A percentile compares a stretch with the other conserved stretches of the same genome.
Conservation (phyloP, 2,888 invertebrate species). For the Coremacera marginata region DNA sequence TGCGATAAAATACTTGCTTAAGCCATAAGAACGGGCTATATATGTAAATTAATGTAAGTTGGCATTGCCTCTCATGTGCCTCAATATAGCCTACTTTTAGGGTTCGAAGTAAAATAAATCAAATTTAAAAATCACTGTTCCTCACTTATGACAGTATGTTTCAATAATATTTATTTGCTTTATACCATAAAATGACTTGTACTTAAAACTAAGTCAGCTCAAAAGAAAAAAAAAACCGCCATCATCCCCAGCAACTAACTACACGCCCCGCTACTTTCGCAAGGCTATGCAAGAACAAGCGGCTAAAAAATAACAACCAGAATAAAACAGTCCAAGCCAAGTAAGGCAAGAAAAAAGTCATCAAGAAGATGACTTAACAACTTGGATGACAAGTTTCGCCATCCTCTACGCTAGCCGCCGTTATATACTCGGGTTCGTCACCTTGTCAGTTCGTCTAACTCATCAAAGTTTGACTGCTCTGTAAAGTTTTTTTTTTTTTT, state of each 20-base stretch:
- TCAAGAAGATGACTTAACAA: conserved; percentile 61
- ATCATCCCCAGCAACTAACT: not conserved
- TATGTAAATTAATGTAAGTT: not conserved
- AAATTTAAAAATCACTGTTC: conserved; percentile 27
- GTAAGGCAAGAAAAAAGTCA: conserved; percentile 50
- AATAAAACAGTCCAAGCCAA: not conserved
- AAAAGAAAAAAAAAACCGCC: too few relatives aligned
- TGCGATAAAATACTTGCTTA: too few relatives aligned
- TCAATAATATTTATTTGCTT: conserved; percentile 27
- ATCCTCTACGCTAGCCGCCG: conserved; percentile 36
- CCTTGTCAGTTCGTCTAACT: conserved; percentile 3
- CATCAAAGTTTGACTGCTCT: conserved; percentile 58
- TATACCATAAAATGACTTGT: conserved; percentile 43
- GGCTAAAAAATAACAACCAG: not conserved
- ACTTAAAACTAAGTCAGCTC: conserved; percentile 32
- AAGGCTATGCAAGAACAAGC: not conserved
- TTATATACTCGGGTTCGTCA: not conserved
- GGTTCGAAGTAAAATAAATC: conserved; percentile 12
- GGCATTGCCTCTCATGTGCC: not conserved
- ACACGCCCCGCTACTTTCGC: not conserved
- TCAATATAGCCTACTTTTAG: not conserved
- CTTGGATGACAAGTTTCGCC: conserved; percentile 59
- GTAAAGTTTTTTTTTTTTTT: conserved; percentile 54
- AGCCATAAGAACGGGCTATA: too few relatives aligned
- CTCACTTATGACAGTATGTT: conserved; percentile 27